Conservation (phyloP, 2,797 vertebrate species). For the Ptychadena robeensis region DNA sequence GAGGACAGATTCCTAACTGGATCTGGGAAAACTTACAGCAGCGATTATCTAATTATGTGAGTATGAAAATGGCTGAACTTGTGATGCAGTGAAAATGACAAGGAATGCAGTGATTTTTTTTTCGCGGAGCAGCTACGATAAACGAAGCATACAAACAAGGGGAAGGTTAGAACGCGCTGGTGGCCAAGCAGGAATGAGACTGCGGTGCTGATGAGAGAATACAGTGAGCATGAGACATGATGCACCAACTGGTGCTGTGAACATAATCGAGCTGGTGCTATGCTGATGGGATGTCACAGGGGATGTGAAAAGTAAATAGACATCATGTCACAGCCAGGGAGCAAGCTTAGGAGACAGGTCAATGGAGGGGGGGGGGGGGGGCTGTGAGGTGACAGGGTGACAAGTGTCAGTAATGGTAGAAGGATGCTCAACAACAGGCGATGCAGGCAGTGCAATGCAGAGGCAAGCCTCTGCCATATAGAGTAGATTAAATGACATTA, state of each 20-base stretch:
- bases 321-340: background rate
- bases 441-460: background rate
- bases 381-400: background rate
- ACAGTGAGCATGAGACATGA: slow-evolving; percentile 42
- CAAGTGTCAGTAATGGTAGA: slow-evolving; percentile 26
- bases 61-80: slow-evolving; percentile 46
- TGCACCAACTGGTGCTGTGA: slow-evolving; percentile 35
- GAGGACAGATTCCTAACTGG: background rate
- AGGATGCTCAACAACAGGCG: background rate
- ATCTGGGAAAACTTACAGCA: slow-evolving; percentile 32
- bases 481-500: background rate
- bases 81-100: slow-evolving; percentile 51
- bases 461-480: background rate
- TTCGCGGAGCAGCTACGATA: slow-evolving; percentile 4
- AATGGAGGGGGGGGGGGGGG: background rate
- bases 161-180: slow-evolving; percentile 15
- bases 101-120: slow-evolving; percentile 40
- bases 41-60: slow-evolving; percentile 1
- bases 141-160: slow-evolving; percentile 20
- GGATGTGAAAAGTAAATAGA: slow-evolving; percentile 31
- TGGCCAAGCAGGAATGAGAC: slow-evolving; percentile 6
- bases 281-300: slow-evolving; percentile 24
- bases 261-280: slow-evolving; percentile 18
- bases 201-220: slow-evolving; percentile 24
- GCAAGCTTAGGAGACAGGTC: slow-evolving; percentile 5